Evolutionary conservation across 2,113 vertebrate genomes (phyloP).

Genomic region (Eleginops maclovinus): DNA sequence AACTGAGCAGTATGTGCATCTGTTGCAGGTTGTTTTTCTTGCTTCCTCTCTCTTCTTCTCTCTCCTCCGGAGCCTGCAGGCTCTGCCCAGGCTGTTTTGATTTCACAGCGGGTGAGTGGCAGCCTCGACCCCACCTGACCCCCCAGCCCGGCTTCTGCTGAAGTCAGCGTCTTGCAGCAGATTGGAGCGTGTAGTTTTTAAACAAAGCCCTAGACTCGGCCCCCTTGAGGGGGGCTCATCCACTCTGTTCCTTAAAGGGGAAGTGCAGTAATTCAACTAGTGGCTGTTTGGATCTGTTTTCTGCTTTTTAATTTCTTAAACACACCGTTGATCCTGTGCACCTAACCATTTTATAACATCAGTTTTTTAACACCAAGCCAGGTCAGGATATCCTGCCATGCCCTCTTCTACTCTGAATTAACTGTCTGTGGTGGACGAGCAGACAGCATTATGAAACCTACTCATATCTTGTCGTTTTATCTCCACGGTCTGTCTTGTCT

Average conservation of each 20-base stretch:
- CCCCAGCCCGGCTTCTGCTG: slow-evolving; percentile 73
- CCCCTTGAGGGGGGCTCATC: slow-evolving; percentile 55
- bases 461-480: slow-evolving; percentile 58
- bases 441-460: slow-evolving; percentile 58
- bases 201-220: slow-evolving; percentile 73
- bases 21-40: slow-evolving; percentile 45
- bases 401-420: slow-evolving; percentile 55
- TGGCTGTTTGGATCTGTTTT: slow-evolving; percentile 19
- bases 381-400: slow-evolving; percentile 72
- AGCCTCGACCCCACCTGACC: slow-evolving; percentile 81
- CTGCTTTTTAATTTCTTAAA: background rate
- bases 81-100: slow-evolving; percentile 72
- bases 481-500: slow-evolving; percentile 27
- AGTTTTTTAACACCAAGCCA: slow-evolving; percentile 23
- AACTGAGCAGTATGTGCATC: slow-evolving; percentile 15
- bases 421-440: slow-evolving; percentile 56
- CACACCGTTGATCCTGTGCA: background rate
- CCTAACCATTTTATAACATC: background rate
- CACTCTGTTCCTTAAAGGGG: slow-evolving; percentile 75
- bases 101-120: slow-evolving; percentile 78
- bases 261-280: slow-evolving; percentile 35
- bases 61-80: slow-evolving; percentile 38
- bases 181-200: slow-evolving; percentile 78
- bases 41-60: slow-evolving; percentile 23
- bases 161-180: slow-evolving; percentile 84